Evolutionary conservation across 2,888 invertebrate genomes (phyloP).

Genomic region (Drosophila macrospina): DNA sequence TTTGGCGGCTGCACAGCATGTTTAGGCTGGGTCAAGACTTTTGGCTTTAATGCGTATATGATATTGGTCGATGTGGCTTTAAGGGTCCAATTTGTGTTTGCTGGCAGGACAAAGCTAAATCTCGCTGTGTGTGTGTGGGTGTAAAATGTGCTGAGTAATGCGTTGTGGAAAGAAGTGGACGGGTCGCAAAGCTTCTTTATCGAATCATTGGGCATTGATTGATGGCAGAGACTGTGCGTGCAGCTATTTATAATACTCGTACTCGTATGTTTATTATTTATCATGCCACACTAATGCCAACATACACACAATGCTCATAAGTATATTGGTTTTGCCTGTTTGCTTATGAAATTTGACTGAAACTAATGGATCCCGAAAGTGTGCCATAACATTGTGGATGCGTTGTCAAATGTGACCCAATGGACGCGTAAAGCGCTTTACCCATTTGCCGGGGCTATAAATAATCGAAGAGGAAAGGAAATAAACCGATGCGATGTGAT

Average conservation of each 20-base stretch:
- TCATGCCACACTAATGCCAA: constrained; percentile 34
- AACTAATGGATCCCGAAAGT: constrained; percentile 69
- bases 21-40: constrained; percentile 24
- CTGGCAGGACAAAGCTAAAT: constrained; percentile 25
- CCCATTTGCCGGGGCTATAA: constrained; percentile 35
- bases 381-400: constrained; percentile 27
- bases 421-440: constrained; percentile 53
- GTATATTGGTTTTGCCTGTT: constrained; percentile 69
- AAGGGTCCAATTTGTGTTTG: constrained; percentile 18
- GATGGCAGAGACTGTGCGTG: constrained; percentile 57
- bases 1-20: constrained; percentile 5
- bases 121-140: constrained; percentile 5
- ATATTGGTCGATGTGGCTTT: constrained; percentile 6
- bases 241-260: constrained; percentile 73
- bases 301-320: constrained; percentile 27
- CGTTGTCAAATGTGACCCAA: constrained; percentile 59
- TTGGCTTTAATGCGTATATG: constrained; percentile 21
- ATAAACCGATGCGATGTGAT: constrained; percentile 4
- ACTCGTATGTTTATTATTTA: constrained; percentile 77
- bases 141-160: constrained; percentile 59
- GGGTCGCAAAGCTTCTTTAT: constrained; percentile 25
- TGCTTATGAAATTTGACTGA: constrained; percentile 71
- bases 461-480: constrained; percentile 36
- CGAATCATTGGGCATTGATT: constrained; percentile 63
- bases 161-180: constrained; percentile 30